Conservation (phyloP, 2,113 vertebrate species). For the Tricholaema leucomelas region DNA sequence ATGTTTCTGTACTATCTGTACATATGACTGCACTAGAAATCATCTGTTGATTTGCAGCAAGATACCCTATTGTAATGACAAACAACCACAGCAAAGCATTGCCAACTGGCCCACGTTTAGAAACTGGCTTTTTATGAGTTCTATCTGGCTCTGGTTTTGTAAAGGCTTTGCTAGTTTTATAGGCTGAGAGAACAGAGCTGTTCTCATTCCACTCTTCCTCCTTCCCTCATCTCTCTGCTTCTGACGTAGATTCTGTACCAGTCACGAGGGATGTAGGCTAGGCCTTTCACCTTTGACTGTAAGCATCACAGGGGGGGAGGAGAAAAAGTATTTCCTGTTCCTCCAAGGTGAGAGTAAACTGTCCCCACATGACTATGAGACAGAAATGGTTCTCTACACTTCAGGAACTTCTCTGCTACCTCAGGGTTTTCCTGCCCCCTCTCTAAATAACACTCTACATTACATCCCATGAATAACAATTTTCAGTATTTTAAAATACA, state of each 20-base stretch:
- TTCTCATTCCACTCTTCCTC: slow-evolving; percentile 19
- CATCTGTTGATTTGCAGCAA: background rate
- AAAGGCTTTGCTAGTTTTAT: slow-evolving; percentile 37
- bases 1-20: background rate
- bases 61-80: background rate
- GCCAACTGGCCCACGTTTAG: background rate
- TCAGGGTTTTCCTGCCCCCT: background rate
- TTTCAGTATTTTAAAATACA: slow-evolving; percentile 22
- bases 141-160: background rate
- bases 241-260: slow-evolving; percentile 44
- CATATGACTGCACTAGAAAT: background rate
- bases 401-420: slow-evolving; percentile 29
- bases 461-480: background rate
- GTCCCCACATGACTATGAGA: slow-evolving; percentile 29
- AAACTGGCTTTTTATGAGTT: slow-evolving; percentile 15
- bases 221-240: slow-evolving; percentile 32
- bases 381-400: slow-evolving; percentile 16
- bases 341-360: slow-evolving; percentile 67
- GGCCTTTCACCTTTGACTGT: slow-evolving; percentile 63
- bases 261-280: slow-evolving; percentile 7
- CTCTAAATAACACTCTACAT: background rate
- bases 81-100: background rate
- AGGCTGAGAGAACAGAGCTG: slow-evolving; percentile 26
- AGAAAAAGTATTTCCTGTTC: slow-evolving; percentile 55
- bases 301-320: slow-evolving; percentile 28